Evolutionary conservation across 53 echinoderm and acorn worm species (phyloP), one percentile per base, ranked within the genome.

Genomic region (Stichopus horrens): DNA sequence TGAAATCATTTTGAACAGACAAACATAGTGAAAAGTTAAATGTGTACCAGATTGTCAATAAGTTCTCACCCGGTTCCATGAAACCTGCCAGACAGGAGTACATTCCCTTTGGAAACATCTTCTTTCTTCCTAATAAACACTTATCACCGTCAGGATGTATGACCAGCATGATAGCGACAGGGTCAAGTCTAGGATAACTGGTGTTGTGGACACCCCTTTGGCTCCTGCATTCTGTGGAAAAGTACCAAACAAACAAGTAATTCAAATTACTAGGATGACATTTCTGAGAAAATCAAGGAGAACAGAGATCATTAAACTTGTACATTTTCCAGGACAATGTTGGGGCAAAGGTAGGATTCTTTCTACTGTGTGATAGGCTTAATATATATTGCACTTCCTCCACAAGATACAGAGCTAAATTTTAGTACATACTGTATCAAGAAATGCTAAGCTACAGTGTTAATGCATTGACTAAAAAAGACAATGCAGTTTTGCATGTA

Each of bases 81-180:
- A 96, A 99, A 65, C 99, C 99, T 77, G 98, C 99, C 5, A 99
- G 91, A 71, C 96, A 96, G 5, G 99, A 96, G 77, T 96, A 99
- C 96, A 99, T 94, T 54, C 91, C 91, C 21, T 84, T 90, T n/a
- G 99, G 99, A 58, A 96, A 99, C 82, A 71, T 83, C 85, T 96
- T 96, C 94, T 99, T 94, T 77, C 99, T 89, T 14, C 99, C 99
- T 16, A 96, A 81, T 51, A 96, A 90, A 59, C 93, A 88, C 79
- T 94, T 90, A 82, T 94, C 90, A n/a, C 96, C 96, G 87, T 94
- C 94, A 7, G 96, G 93, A 13, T 94, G 94, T 58, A 99, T 93
- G 54, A 99, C 93, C 18, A 96, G 88, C 99, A 99, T 99, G 87
- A 98, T 96, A 5, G 92, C 93, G 5, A 94, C 96, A 4, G 99